Conservation (phyloP, 2,113 vertebrate species). For the Pachyramphus minor region DNA sequence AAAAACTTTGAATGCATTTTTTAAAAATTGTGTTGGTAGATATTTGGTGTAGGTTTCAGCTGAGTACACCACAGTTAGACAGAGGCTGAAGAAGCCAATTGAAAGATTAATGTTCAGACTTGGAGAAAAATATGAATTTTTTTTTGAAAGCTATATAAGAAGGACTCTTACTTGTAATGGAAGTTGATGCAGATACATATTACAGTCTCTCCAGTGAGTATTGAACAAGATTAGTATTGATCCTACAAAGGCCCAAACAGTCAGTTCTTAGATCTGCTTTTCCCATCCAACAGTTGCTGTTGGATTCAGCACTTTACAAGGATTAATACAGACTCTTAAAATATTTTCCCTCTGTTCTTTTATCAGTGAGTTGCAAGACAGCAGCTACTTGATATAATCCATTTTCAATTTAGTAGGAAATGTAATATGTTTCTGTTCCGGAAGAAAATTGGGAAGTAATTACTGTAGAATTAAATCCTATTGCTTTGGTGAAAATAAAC, state of each 20-base stretch:
- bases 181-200: background rate
- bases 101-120: background rate
- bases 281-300: background rate
- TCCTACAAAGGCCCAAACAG: background rate
- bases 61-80: background rate
- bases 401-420: background rate
- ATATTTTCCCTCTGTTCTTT: background rate
- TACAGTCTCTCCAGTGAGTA: background rate
- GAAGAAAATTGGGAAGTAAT: conserved; percentile 17
- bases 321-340: background rate
- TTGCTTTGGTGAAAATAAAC: conserved; percentile 29
- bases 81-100: background rate
- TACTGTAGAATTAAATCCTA: conserved; percentile 41
- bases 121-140: background rate
- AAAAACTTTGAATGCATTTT: background rate
- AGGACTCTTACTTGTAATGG: background rate
- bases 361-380: background rate
- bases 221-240: background rate
- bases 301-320: background rate
- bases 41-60: background rate
- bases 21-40: background rate
- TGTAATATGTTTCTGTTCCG: background rate
- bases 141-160: background rate
- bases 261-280: background rate
- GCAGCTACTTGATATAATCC: background rate